Percentiles rank a stretch among this genome's conserved stretches.
phyloP scores from a whole-genome alignment of 2,888 invertebrate genomes.

The Rhagophthalmus giganteus region DNA sequence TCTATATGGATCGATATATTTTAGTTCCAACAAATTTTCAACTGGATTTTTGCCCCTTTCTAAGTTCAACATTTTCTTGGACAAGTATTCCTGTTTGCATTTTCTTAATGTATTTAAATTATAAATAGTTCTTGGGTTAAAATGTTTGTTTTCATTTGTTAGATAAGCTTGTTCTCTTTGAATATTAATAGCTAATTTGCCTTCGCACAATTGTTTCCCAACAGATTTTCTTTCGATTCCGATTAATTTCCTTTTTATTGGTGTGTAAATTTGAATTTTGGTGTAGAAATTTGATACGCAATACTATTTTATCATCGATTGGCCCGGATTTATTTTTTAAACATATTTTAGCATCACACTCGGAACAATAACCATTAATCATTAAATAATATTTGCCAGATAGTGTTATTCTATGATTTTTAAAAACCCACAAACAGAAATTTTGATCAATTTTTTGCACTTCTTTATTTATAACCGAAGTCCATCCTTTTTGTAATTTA shows the following conservation, averaged over 20 bases:
- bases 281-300: background rate
- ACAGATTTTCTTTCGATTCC: background rate
- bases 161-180: background rate
- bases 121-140: background rate
- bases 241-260: background rate
- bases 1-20: background rate
- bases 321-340: background rate
- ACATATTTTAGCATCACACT: background rate
- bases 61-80: background rate
- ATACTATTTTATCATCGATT: background rate
- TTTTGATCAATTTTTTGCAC: background rate
- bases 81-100: slow-evolving; percentile 1
- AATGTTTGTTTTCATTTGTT: background rate
- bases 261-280: too few relatives aligned
- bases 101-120: slow-evolving; percentile 1
- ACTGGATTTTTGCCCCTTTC: too few relatives aligned
- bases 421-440: background rate
- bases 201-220: background rate
- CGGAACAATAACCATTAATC: background rate
- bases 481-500: background rate
- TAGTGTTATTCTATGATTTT: background rate
- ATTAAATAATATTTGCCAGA: background rate
- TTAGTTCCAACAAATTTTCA: too few relatives aligned
- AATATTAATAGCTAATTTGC: background rate
- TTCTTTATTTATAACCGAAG: background rate